Evolutionary conservation across 2,113 vertebrate genomes (phyloP).

Genomic region (Datnioides undecimradiatus): DNA sequence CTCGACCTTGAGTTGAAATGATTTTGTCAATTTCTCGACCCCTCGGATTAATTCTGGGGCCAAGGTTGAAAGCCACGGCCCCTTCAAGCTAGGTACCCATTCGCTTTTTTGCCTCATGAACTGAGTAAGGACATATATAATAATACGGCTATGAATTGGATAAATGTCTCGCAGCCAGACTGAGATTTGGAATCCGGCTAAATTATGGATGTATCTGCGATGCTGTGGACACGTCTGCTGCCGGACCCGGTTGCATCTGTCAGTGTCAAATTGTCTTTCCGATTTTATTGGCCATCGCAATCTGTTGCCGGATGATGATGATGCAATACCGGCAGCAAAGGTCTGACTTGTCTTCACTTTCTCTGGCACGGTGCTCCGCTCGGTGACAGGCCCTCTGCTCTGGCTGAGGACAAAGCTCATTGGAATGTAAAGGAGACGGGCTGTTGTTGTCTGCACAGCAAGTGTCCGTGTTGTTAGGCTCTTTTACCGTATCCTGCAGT

Average conservation of each 20-base stretch:
- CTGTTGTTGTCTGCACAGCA: not conserved
- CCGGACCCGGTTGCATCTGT: constrained; percentile 3
- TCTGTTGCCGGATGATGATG: not conserved
- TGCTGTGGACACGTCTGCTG: not conserved
- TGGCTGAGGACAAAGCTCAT: not conserved
- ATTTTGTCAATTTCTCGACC: not conserved
- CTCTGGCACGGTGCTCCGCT: not conserved
- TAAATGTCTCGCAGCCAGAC: not conserved
- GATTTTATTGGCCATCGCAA: not conserved
- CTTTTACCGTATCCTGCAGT: not conserved
- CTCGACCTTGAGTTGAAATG: not conserved
- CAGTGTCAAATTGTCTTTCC: constrained; percentile 3
- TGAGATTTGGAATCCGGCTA: constrained; percentile 1
- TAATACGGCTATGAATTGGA: not conserved
- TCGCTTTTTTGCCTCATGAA: not conserved
- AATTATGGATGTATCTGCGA: not conserved
- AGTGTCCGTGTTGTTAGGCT: not conserved
- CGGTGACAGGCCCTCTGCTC: constrained; percentile 3
- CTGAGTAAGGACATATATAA: not conserved
- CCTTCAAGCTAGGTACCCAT: not conserved
- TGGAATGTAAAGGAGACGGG: not conserved
- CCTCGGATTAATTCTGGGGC: not conserved
- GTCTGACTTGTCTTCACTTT: not conserved
- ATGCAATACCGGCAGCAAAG: not conserved
- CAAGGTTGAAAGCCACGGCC: not conserved